These are phyloP conservation scores for Acrobasis consociella DNA, from an alignment of 2,888 invertebrate genomes.

Conservation along the genomic window DNA sequence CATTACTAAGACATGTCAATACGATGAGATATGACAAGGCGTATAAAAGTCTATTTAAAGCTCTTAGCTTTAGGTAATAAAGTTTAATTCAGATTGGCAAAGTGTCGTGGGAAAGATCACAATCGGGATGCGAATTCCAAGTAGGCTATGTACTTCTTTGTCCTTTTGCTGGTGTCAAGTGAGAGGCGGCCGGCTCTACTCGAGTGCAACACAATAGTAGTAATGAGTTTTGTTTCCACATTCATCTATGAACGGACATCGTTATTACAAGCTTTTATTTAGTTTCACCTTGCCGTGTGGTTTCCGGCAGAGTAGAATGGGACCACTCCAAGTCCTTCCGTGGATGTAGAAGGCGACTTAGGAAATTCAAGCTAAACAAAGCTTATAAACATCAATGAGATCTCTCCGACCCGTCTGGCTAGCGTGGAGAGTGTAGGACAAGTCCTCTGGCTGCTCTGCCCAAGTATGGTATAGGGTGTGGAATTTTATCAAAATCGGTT, in stretches of 20 bases:
- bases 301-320: no score
- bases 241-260: not conserved
- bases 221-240: conserved; percentile 1
- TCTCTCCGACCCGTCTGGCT: no score
- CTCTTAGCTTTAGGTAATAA: not conserved
- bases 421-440: no score
- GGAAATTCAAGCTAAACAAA: no score
- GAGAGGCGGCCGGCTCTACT: conserved; percentile 13
- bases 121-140: conserved; percentile 30
- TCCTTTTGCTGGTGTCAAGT: conserved; percentile 21
- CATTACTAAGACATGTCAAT: conserved; percentile 12
- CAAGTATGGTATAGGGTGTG: no score
- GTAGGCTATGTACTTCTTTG: conserved; percentile 23
- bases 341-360: no score
- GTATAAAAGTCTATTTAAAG: not conserved
- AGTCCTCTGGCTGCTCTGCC: no score
- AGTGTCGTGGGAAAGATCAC: conserved; percentile 27
- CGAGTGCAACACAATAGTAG: conserved; percentile 8
- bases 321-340: no score
- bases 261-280: no score
- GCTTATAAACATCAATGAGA: no score
- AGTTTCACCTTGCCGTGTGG: no score
- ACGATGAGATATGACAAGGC: conserved; percentile 14
- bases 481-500: no score
- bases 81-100: conserved; percentile 19